Evolutionary conservation across 2,888 invertebrate species (phyloP), one percentile per base, ranked within the genome.

Genomic region (Autographa gamma): DNA sequence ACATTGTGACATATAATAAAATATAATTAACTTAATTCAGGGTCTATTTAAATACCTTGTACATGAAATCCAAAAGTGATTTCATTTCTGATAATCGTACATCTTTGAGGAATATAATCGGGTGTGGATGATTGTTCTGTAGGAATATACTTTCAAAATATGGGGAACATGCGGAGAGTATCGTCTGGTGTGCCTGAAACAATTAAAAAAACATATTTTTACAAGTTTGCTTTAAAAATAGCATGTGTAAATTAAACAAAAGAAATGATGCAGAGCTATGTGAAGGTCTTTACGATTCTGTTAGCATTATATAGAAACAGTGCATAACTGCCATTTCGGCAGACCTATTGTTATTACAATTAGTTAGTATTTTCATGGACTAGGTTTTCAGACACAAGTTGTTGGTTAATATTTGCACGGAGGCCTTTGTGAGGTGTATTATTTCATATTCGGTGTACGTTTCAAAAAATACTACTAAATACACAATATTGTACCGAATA

Each of bases 101-200:
- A 97, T 98, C 98, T 97, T 98, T 98, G 91, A 98, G 97, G 95
- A 98, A 98, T 95, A 98, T 98, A 92, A 98, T 98, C 75, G 98
- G 98, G 96, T 98, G 98, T 89, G 98, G 98, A 96, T 98, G 98
- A 85, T 96, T 96, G 93, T 98, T 98, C 95, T 98, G 98, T 90
- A 98, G 96, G 95, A 98, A 98, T 96, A 98, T 97, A 92, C 96
- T 98, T 96, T 98, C 98, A 95, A 98, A 98, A 96, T 98, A 98
- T 81, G 98, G 98, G 96, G 98, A 98, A 96, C 98, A 98, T 87
- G 98, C 98, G 77, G 98, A 98, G 86, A 98, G 96, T 94, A 98
- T 98, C 85, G 98, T 98, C 96, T 98, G 98, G 96, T 98, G 98
- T 90, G 98, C 98, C 97, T 97, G 96, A 83, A 97, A 96, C 90